These are phyloP conservation scores for Sterrhoptilus dennistouni DNA, from an alignment of 2,113 vertebrate genomes.

Conservation along the genomic window DNA sequence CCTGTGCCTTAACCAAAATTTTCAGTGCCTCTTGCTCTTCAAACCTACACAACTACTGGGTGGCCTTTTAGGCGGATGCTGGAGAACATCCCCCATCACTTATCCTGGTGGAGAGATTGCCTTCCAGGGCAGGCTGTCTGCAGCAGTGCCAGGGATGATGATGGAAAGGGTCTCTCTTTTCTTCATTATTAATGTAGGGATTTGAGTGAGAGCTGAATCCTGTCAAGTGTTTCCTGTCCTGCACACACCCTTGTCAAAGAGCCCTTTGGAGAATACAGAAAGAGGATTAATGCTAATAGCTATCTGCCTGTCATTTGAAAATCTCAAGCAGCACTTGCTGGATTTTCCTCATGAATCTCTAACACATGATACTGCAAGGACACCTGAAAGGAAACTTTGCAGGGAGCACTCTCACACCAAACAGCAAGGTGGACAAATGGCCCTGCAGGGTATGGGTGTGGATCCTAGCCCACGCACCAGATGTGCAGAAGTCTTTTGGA, in stretches of 20 bases:
- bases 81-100: background rate
- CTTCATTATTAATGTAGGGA: constrained; percentile 11
- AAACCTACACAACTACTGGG: background rate
- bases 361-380: background rate
- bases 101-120: background rate
- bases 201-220: constrained; percentile 50
- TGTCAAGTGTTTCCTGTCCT: constrained; percentile 62
- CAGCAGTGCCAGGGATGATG: background rate
- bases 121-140: background rate
- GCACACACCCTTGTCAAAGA: constrained; percentile 59
- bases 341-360: constrained; percentile 33
- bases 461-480: background rate
- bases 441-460: background rate
- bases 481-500: background rate
- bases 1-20: background rate
- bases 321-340: constrained; percentile 45
- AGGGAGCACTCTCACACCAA: background rate
- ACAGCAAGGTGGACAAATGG: background rate
- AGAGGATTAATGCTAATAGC: constrained; percentile 68
- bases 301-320: constrained; percentile 63
- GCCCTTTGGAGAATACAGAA: constrained; percentile 53
- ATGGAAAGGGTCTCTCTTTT: background rate
- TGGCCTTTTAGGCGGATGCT: background rate
- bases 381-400: background rate
- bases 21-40: background rate